A percentile compares a stretch with the other conserved stretches of the same genome.
Evolutionary conservation across 2,888 invertebrate species (phyloP).

Genomic region (Rhyacophila evoluta): DNA sequence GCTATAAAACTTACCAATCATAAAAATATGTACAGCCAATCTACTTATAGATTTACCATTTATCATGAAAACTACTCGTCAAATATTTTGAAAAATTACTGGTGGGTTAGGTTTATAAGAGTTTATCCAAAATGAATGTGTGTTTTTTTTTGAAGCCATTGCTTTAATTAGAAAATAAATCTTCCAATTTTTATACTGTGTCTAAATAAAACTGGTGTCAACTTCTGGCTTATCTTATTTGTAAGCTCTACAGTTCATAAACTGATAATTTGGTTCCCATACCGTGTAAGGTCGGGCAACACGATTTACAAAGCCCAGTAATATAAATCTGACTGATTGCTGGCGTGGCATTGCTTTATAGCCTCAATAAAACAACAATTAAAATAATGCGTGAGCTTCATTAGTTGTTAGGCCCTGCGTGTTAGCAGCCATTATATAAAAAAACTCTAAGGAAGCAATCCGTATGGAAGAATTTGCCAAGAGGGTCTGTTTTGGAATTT

Average conservation of each 20-base stretch:
- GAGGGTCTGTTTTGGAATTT: neutral
- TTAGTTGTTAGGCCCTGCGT: slow-evolving; percentile 31
- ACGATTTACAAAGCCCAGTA: slow-evolving; percentile 11
- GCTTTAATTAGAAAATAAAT: no score
- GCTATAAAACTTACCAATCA: no score
- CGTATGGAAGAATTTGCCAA: neutral
- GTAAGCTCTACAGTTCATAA: neutral
- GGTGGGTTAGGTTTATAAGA: no score
- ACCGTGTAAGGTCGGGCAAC: neutral
- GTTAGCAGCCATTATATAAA: slow-evolving; percentile 26
- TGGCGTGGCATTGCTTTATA: slow-evolving; percentile 31
- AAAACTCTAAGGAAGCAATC: neutral
- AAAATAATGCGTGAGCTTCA: slow-evolving; percentile 28
- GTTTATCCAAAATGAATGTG: no score
- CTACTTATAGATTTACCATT: no score
- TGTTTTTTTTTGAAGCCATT: no score
- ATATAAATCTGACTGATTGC: slow-evolving; percentile 26
- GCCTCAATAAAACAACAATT: slow-evolving; percentile 30
- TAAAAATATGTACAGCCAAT: no score
- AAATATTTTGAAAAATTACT: no score
- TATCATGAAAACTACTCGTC: no score
- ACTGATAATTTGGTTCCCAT: slow-evolving; percentile 12
- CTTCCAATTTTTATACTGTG: no score
- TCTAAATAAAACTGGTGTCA: no score
- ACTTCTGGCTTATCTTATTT: no score